These are phyloP conservation scores for Rhopilema esculentum DNA, from an alignment of 30 jellyfish, hydroid and myxozoan species.

Conservation along the genomic window DNA sequence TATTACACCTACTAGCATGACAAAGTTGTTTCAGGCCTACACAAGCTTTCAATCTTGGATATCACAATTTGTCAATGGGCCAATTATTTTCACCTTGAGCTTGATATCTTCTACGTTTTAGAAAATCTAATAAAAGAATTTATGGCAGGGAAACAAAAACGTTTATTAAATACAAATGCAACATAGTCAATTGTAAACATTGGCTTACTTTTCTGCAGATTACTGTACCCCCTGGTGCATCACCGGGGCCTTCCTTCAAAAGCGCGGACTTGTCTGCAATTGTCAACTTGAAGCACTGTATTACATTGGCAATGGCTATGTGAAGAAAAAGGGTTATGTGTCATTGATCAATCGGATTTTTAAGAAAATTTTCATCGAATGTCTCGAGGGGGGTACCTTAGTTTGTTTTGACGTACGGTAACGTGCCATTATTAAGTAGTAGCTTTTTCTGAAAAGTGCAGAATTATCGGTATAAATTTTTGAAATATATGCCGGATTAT, in stretches of 20 bases:
- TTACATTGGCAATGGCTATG: constrained; percentile 28
- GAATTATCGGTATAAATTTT: too few species aligned
- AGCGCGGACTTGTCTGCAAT: constrained; percentile 25
- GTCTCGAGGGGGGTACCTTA: too few species aligned
- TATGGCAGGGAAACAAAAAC: not conserved
- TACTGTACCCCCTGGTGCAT: constrained; percentile 11
- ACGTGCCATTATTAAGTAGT: too few species aligned
- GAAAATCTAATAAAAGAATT: not conserved
- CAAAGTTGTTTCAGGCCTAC: too few species aligned
- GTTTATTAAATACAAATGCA: not conserved
- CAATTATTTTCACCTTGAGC: too few species aligned
- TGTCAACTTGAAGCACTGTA: constrained; percentile 55
- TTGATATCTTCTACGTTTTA: too few species aligned
- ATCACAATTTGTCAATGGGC: too few species aligned
- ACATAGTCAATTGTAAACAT: not conserved
- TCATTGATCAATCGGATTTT: not conserved
- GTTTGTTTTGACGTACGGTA: too few species aligned
- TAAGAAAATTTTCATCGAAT: not conserved
- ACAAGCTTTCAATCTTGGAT: too few species aligned
- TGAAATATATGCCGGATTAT: too few species aligned
- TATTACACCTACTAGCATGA: too few species aligned
- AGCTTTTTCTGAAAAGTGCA: too few species aligned
- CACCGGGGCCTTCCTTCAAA: not conserved
- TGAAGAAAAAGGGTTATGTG: not conserved
- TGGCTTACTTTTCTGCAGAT: constrained; percentile 26